phyloP scores from a whole-genome alignment of 2,888 invertebrate species.

The Agrotis exclamationis region DNA sequence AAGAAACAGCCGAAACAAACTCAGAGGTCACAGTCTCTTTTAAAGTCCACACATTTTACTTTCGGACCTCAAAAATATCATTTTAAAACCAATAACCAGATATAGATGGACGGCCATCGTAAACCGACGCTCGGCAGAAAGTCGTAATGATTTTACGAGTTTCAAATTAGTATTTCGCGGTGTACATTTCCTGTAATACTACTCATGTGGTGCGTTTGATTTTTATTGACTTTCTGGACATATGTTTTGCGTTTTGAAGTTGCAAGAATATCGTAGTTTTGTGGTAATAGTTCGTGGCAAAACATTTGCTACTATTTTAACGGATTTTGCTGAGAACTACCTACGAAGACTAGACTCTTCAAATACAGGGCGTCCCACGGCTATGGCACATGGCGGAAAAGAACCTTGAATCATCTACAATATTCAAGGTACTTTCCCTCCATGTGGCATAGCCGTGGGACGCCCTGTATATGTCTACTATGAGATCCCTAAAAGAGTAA shows the following conservation, averaged over 20 bases:
- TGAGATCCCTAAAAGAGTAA: too few relatives aligned
- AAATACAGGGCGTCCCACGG: too few relatives aligned
- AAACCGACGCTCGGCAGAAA: conserved; percentile 50
- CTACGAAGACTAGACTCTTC: too few relatives aligned
- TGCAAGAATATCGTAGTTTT: conserved; percentile 15
- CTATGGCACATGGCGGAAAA: too few relatives aligned
- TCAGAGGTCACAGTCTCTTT: too few relatives aligned
- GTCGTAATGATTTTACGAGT: conserved; percentile 59
- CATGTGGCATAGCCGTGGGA: too few relatives aligned
- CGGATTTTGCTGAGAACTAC: too few relatives aligned
- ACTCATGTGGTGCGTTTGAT: conserved; percentile 61
- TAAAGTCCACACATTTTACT: background rate
- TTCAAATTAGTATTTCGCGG: conserved; percentile 65
- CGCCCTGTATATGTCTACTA: too few relatives aligned
- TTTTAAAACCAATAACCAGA: conserved; percentile 50
- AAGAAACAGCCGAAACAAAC: too few relatives aligned
- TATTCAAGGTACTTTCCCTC: too few relatives aligned
- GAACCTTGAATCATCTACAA: too few relatives aligned
- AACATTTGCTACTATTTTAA: background rate
- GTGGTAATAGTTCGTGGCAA: background rate
- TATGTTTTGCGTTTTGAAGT: conserved; percentile 35
- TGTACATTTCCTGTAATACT: conserved; percentile 54
- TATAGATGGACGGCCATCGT: conserved; percentile 46
- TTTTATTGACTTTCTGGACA: conserved; percentile 52
- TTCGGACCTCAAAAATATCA: conserved; percentile 34